Evolutionary conservation across 1,140 invertebrate genomes (phyloP).

Genomic region (Hormaphis cornu): DNA sequence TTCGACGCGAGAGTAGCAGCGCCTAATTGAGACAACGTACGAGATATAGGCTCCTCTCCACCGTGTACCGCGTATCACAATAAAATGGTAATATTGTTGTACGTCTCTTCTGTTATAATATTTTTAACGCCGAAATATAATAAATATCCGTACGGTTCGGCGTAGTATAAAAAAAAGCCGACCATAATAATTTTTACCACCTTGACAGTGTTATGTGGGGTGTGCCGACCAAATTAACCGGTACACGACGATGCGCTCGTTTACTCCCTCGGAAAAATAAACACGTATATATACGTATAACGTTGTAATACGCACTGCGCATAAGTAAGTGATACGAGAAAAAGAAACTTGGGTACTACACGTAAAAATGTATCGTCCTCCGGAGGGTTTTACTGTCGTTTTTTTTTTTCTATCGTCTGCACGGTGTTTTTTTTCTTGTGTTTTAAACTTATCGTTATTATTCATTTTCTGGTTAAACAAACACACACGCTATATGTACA

Average conservation of each 20-base stretch:
- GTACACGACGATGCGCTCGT: neutral
- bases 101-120: too few species aligned
- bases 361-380: neutral
- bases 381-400: conserved; percentile 27
- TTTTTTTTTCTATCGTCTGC: neutral
- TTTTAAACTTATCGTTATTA: too few species aligned
- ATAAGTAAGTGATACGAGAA: too few species aligned
- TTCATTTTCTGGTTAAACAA: neutral
- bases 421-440: neutral
- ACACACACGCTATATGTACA: too few species aligned
- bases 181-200: conserved; percentile 18
- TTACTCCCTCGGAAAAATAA: neutral
- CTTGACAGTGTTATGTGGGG: conserved; percentile 28
- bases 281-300: too few species aligned
- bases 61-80: too few species aligned
- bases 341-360: neutral
- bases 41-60: too few species aligned
- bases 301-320: too few species aligned
- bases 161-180: conserved; percentile 8
- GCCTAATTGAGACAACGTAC: too few species aligned
- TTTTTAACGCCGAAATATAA: too few species aligned
- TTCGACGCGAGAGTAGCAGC: too few species aligned
- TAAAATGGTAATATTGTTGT: too few species aligned
- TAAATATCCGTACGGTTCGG: conserved; percentile 10
- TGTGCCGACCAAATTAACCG: conserved; percentile 31